A percentile compares a stretch with the other conserved stretches of the same genome.
Conservation (phyloP, 2,797 vertebrate species). For the Amblyopsis hoosieri region DNA sequence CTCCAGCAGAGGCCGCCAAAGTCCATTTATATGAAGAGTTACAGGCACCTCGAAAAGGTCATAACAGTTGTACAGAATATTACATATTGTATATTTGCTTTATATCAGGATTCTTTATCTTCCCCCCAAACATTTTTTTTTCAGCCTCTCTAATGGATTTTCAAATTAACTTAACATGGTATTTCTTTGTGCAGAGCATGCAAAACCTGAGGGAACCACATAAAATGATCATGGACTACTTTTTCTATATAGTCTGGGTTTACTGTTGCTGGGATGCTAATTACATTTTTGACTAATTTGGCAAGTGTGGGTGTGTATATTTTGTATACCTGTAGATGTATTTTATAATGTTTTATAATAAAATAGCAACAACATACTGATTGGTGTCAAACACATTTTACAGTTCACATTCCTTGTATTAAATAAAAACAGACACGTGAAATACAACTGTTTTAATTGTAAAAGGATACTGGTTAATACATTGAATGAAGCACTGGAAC, state of each 20-base stretch:
- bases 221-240: neutral
- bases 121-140: too few relatives aligned
- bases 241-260: neutral
- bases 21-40: neutral
- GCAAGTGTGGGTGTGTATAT: neutral
- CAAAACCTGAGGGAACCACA: neutral
- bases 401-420: neutral
- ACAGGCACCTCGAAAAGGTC: too few relatives aligned
- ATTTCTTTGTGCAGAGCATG: neutral
- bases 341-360: too few relatives aligned
- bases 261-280: neutral
- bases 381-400: neutral
- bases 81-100: too few relatives aligned
- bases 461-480: constrained; percentile 76
- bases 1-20: constrained; percentile 44
- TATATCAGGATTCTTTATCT: too few relatives aligned
- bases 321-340: constrained; percentile 22
- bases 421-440: constrained; percentile 37
- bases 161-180: neutral
- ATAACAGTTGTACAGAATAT: too few relatives aligned
- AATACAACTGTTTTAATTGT: constrained; percentile 75
- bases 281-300: too few relatives aligned
- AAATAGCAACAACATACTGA: too few relatives aligned
- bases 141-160: neutral
- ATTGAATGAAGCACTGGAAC: constrained; percentile 76